These are phyloP conservation scores for Cricetomys ansorgei DNA, from an alignment of 2,113 vertebrate genomes.

Conservation along the genomic window DNA sequence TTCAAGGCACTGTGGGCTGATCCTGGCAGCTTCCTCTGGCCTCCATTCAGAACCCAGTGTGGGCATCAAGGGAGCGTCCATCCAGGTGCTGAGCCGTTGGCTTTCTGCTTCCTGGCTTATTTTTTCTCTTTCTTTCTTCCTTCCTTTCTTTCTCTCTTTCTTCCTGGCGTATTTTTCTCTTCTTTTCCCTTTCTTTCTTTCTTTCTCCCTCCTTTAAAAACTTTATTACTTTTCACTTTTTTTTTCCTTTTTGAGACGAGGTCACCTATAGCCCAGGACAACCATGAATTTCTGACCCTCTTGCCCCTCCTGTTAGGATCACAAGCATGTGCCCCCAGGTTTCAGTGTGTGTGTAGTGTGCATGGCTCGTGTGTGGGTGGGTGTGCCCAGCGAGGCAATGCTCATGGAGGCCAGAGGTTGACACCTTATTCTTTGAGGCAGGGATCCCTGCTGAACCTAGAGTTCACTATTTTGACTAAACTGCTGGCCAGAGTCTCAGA, in stretches of 20 bases:
- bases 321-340: background rate
- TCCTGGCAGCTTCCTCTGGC: background rate
- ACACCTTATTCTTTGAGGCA: background rate
- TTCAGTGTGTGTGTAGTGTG: background rate
- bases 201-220: background rate
- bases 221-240: background rate
- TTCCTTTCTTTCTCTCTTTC: too few species aligned
- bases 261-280: background rate
- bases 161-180: background rate
- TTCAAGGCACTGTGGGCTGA: background rate
- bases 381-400: too few species aligned
- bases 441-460: background rate
- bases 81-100: background rate
- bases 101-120: background rate
- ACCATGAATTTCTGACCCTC: background rate
- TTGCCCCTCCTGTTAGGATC: background rate
- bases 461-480: background rate
- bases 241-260: background rate
- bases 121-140: background rate
- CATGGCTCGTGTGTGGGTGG: too few species aligned
- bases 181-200: background rate
- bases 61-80: background rate
- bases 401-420: background rate
- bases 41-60: background rate
- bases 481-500: background rate